phyloP scores from a whole-genome alignment of 2,797 vertebrate genomes.

The Echeneis naucrates region DNA sequence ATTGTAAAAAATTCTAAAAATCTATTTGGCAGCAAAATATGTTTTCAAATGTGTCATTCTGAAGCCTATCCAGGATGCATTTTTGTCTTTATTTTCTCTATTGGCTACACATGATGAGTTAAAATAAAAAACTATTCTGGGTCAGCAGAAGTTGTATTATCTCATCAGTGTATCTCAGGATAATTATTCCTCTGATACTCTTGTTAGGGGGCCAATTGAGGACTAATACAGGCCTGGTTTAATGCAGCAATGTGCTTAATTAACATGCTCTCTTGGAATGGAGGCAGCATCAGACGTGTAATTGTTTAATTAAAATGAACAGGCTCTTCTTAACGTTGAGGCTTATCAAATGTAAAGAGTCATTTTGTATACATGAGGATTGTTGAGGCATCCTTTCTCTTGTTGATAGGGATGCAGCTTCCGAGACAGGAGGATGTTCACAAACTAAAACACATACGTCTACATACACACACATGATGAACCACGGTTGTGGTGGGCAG shows the following conservation, averaged over 20 bases:
- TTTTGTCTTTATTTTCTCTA: background rate
- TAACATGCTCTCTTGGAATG: constrained; percentile 19
- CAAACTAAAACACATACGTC: constrained; percentile 6
- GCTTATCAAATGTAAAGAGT: background rate
- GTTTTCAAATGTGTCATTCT: background rate
- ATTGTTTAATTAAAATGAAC: constrained; percentile 18
- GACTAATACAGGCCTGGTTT: constrained; percentile 13
- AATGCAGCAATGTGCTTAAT: constrained; percentile 41
- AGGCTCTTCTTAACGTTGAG: constrained; percentile 8
- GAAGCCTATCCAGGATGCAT: background rate
- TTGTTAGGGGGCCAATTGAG: constrained; percentile 10
- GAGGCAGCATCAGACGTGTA: background rate
- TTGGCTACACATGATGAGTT: background rate
- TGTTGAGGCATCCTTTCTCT: constrained; percentile 2
- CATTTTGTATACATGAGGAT: background rate
- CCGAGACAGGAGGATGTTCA: background rate
- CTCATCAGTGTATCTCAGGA: constrained; percentile 19
- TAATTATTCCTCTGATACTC: constrained; percentile 1
- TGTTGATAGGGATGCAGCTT: background rate
- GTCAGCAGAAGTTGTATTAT: constrained; percentile 10
- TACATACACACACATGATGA: constrained; percentile 22
- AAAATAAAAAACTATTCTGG: background rate
- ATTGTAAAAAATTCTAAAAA: background rate
- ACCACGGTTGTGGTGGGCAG: constrained; percentile 47
- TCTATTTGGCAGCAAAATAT: background rate